Base-by-base conservation (phyloP, 2,113 vertebrate species). In the Junco hyemalis region DNA sequence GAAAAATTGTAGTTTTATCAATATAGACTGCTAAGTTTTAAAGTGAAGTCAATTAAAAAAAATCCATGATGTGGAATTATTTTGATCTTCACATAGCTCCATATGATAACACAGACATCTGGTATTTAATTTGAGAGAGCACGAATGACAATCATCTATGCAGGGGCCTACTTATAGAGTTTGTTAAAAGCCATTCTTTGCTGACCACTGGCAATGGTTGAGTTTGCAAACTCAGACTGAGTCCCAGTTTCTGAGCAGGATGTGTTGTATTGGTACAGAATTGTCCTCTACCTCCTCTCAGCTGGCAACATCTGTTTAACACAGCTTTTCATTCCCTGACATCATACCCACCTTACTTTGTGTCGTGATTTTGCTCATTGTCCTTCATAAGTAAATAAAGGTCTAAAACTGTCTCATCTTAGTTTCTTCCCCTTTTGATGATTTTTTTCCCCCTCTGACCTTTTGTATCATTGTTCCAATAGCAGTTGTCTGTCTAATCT, bases 401-500 rank as follows among this genome's bases (percentile, higher is more conserved):
- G 33, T 77, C 47, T 88, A 53, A 82, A 90, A 28, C 6, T 22
- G 15, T 57, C 54, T 94, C 28, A 35, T 81, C 25, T 79, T 74
- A 50, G 35, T 70, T 90, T 93, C 42, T 88, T 12, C 16, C 33
- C 11, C 22, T 70, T 85, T 22, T 80, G 53, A 66, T 78, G 24
- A 14, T 33, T 40, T 70, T 38, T 44, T 76, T 42, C 36, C 8
- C 11, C 35, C 26, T 63, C 64, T 83, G 86, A 93, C 79, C 91
- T 88, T 93, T 92, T 95, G 72, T 88, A 50, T 94, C 51, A 6
- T 59, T 81, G 19, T 90, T 93, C 60, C 42, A 54, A 57, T 71
- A 92, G 60, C 68, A 81, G 86, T 93, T 94, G 68, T 92, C 88
- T 92, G 36, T 93, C 86, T 96, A 88, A 96, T 96, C 90, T 95